Base-by-base conservation (phyloP, 2,113 vertebrate genomes). In the Mionectes macconnelli region DNA sequence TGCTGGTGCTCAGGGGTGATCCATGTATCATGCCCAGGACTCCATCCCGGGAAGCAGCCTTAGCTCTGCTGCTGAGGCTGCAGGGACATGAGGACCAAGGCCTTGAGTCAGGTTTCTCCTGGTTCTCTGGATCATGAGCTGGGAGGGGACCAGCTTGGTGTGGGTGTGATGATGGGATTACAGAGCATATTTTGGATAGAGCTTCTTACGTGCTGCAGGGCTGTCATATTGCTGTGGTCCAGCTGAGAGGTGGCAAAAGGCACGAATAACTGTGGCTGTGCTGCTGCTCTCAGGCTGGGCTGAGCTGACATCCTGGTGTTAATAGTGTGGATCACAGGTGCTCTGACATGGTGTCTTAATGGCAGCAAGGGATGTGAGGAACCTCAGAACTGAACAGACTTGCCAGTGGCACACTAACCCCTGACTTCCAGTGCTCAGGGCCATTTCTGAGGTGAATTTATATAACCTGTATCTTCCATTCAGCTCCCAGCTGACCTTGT, bases 221-320 rank as follows among this genome's bases (percentile, higher is more conserved):
- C 83, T 74, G 79, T 75, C 47, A 8, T 28, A 37, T 52, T 70
- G 60, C 91, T 81, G 68, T 2, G 9, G 55, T 55, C 39, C 74
- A 63, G 56, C 73, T 52, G 52, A 89, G 86, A 87, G 94, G 86
- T 81, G 93, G 63, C 12, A 18, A 86, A 90, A 84, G 63, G 59
- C 56, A 45, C 1, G 55, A 70, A 35, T 67, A 70, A 18, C 70
- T 76, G 73, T 62, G 81, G 63, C 49, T 73, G 25, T 9, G 23
- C 53, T 3, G 4, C 66, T 63, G 45, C 40, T 80, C 50, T 70
- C 22, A 1, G 47, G 52, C 11, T 5, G 79, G 55, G 63, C 25
- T 70, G 75, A 86, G 59, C 78, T n/a, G 77, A 64, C 35, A 23
- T 42, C 37, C 63, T 74, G 82, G 35, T 44, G 39, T 74, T 83